Conservation (phyloP, 2,888 invertebrate genomes). For the Operophtera brumata region DNA sequence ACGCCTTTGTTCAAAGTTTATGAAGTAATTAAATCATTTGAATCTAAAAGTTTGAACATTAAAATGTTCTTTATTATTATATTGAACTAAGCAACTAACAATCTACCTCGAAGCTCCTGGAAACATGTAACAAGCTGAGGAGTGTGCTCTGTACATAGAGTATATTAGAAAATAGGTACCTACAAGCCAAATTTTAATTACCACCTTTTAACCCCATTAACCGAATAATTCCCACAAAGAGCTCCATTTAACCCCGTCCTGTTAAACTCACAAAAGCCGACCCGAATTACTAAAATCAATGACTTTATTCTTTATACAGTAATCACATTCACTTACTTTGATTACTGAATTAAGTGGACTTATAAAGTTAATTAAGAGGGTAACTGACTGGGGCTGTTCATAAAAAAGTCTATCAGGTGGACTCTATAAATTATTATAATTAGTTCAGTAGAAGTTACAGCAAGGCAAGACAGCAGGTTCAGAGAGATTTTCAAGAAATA, state of each 20-base stretch:
- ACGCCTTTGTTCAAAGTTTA: conserved; percentile 12
- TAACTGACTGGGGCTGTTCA: neutral
- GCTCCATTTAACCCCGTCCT: conserved; percentile 22
- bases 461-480: no score
- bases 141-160: no score
- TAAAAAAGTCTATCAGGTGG: neutral
- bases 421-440: no score
- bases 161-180: no score
- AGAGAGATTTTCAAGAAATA: no score
- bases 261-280: neutral
- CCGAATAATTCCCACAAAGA: conserved; percentile 20
- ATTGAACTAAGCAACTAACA: neutral
- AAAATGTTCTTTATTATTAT: neutral
- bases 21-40: conserved; percentile 13
- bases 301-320: conserved; percentile 7
- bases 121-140: no score
- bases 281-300: conserved; percentile 2
- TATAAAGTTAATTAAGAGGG: neutral
- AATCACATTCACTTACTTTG: conserved; percentile 5
- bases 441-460: no score
- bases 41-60: conserved; percentile 10
- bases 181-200: no score
- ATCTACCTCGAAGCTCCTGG: no score
- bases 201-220: conserved; percentile 15
- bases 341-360: conserved; percentile 5